Evolutionary conservation across 2,113 vertebrate species (phyloP), one percentile per base, ranked within the genome.

Genomic region (Petaurus breviceps): DNA sequence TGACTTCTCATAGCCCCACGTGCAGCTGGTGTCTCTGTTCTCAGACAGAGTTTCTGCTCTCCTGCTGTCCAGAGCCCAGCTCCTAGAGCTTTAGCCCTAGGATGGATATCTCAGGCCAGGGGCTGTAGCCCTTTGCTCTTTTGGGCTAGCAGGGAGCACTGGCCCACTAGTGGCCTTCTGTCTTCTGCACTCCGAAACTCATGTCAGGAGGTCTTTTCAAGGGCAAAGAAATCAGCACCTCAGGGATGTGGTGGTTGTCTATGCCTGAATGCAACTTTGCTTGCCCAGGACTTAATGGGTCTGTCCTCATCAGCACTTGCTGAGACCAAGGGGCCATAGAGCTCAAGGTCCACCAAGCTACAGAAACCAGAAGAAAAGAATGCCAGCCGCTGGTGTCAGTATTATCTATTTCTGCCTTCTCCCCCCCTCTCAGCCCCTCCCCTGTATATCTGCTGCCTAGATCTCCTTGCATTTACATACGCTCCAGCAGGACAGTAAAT

Each of bases 401-500:
- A 22, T 84, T 84, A 84, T 84, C 37, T 84, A 23, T 84, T 84
- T n/a, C 37, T 3, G 19, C 68, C n/a, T 84, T n/a, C n/a, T 43
- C 19, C 19, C n/a, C n/a, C 61, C 57, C 28, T 10, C 26, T 57
- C 28, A 31, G 10, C 28, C 68, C 68, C 68, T 84, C 68, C 68
- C 19, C 0, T 8, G n/a, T 43, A 43, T 84, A 43, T 84, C 68
- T 84, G 68, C 93, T 98, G 97, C 12, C 91, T 94, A 43, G 12
- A 12, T 96, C 77, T 97, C 57, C 94, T 52, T 26, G 95, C 98
- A 98, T 98, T 98, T 98, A 98, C 95, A 97, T 98, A 97, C 97
- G 68, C 97, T 93, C 89, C 97, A 77, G 91, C 97, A 49, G 53
- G 93, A 92, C 51, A 98, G 98, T 98, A 98, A 98, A 98, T 98